Evolutionary conservation across 2,113 vertebrate genomes (phyloP), one percentile per base, ranked within the genome.

Genomic region (Mormyrus iriodes): DNA sequence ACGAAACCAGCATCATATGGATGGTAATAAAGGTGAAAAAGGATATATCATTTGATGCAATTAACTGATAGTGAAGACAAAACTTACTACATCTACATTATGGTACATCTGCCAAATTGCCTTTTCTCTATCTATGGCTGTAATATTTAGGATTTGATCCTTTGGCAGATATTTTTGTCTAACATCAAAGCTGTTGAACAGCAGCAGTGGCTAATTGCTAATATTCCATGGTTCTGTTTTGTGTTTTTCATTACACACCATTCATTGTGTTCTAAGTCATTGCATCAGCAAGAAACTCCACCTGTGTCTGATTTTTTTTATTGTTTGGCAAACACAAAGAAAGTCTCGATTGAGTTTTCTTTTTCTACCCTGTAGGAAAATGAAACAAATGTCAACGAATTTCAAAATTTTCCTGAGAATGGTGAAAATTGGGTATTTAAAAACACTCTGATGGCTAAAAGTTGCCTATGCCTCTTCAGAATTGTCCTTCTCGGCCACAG

Each of bases 151-250:
- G 49, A 73, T 51, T 55, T 55, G 49, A 76, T 88, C 51, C 69
- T 88, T 88, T 88, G 88, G 88, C 88, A 88, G 46, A 42, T 89
- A 31, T 24, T 55, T 89, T 65, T 39, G n/a, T 86, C 85, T 86
- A 44, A 58, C 51, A 89, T 55, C 51, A 84, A 84, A 84, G 88
- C 52, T 46, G 51, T 84, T 55, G 51, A 42, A 61, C 39, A 48
- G 52, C 51, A 58, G 39, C 53, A 31, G 76, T 52, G 19, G 53
- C 27, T 12, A n/a, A 48, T 61, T 53, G 31, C 42, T 89, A 89
- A 84, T 39, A 39, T 53, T 52, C 35, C 35, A 35, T 19, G 24
- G 31, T 84, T 31, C 19, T 61, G 35, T 19, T 83, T 84, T 21
- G 73, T 84, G 44, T 85, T 58, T 35, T 35, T 89, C 79, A 83